These are phyloP conservation scores for Saccostrea glomerata DNA, from an alignment of 1,140 invertebrate species.

Conservation along the genomic window DNA sequence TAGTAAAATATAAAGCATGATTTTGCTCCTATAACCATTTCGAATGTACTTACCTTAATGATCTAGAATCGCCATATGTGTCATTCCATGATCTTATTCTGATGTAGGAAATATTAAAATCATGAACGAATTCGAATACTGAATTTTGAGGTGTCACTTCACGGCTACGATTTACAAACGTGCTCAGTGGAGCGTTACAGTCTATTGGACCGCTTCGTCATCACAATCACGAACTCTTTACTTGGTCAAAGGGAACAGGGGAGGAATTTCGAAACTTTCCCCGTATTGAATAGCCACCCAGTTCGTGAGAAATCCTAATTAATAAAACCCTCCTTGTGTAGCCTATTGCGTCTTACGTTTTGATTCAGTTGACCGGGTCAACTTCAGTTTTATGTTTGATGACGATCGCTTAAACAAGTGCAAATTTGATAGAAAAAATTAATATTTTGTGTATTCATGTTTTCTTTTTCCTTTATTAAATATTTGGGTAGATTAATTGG, in stretches of 20 bases:
- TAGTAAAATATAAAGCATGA: background rate
- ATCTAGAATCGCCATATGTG: background rate
- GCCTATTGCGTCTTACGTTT: background rate
- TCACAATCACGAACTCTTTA: background rate
- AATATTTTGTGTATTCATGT: background rate
- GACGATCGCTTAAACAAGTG: background rate
- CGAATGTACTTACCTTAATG: background rate
- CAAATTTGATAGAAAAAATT: background rate
- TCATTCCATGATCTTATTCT: background rate
- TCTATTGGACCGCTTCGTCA: background rate
- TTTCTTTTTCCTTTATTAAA: background rate
- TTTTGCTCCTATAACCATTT: background rate
- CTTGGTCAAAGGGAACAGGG: background rate
- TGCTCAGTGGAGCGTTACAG: background rate
- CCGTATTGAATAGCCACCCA: background rate
- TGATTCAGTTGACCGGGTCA: background rate
- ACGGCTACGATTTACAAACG: conserved; percentile 2
- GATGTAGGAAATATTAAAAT: background rate
- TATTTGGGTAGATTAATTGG: background rate
- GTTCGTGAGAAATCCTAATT: background rate
- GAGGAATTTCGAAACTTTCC: conserved; percentile 5
- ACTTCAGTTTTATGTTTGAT: background rate
- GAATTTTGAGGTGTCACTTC: background rate
- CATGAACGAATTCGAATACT: background rate
- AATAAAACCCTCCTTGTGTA: background rate